Conservation (phyloP, 2,888 invertebrate genomes). For the Tachina grossa region DNA sequence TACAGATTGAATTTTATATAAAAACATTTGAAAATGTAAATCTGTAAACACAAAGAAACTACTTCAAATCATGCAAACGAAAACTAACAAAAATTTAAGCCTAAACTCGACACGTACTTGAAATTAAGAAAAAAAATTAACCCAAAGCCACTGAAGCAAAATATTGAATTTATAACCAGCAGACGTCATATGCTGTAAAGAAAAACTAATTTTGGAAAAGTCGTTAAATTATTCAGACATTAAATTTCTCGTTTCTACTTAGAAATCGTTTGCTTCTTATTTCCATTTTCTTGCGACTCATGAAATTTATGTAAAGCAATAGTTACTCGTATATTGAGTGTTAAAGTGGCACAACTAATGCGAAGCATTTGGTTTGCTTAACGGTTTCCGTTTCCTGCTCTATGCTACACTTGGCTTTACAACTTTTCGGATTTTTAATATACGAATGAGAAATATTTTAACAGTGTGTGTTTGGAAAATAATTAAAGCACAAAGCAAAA, state of each 20-base stretch:
- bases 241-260: slow-evolving; percentile 55
- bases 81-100: no score
- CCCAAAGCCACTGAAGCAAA: no score
- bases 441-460: background rate
- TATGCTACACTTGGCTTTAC: background rate
- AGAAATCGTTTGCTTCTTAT: slow-evolving; percentile 41
- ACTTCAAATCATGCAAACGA: no score
- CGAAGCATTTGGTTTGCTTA: slow-evolving; percentile 66
- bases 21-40: no score
- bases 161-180: no score
- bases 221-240: slow-evolving; percentile 56
- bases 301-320: slow-evolving; percentile 37
- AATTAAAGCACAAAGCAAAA: slow-evolving; percentile 9
- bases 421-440: background rate
- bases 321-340: slow-evolving; percentile 6
- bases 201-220: background rate
- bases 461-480: background rate
- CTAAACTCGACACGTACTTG: no score
- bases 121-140: no score
- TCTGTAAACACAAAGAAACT: no score
- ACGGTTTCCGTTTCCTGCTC: slow-evolving; percentile 63
- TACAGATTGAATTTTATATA: no score
- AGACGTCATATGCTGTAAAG: no score
- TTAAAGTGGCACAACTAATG: slow-evolving; percentile 59
- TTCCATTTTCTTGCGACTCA: background rate